A percentile compares a stretch with the other conserved stretches of the same genome.
Conservation (phyloP, 2,113 vertebrate species). For the Catharus bicknelli region DNA sequence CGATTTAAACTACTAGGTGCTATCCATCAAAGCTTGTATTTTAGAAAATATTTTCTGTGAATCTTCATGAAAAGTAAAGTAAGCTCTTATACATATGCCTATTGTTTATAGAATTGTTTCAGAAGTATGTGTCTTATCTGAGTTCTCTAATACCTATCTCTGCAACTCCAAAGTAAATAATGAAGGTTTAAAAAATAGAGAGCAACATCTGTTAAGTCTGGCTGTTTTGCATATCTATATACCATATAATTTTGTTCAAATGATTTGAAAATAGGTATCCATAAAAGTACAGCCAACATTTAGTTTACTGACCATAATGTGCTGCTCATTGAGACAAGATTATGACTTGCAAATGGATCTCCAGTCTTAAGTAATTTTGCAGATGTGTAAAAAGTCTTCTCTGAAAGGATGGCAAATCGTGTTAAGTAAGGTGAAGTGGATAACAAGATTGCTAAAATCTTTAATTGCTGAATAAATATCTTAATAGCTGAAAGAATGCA, state of each 20-base stretch:
- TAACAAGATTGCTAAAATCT: constrained; percentile 28
- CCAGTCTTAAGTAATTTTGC: constrained; percentile 77
- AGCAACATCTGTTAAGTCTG: constrained; percentile 48
- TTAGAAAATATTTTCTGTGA: neutral
- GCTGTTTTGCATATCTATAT: constrained; percentile 16
- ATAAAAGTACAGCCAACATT: constrained; percentile 8
- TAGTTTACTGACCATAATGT: constrained; percentile 51
- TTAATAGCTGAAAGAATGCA: constrained; percentile 44
- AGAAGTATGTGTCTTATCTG: neutral
- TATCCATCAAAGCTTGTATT: neutral
- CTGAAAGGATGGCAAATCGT: neutral
- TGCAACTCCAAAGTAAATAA: constrained; percentile 18
- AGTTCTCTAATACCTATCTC: constrained; percentile 25
- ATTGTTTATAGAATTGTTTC: neutral
- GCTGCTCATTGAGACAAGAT: neutral
- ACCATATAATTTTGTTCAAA: constrained; percentile 45
- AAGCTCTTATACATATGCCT: neutral
- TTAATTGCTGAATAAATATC: constrained; percentile 52
- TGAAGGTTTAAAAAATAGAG: constrained; percentile 49
- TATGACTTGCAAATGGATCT: constrained; percentile 76
- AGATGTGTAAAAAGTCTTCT: constrained; percentile 68
- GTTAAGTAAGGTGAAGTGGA: constrained; percentile 13
- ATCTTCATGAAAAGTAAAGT: neutral
- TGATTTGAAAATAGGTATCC: constrained; percentile 10
- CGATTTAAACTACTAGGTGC: neutral